Evolutionary conservation across 1,140 invertebrate species (phyloP).

Genomic region (Drosophila athabasca): DNA sequence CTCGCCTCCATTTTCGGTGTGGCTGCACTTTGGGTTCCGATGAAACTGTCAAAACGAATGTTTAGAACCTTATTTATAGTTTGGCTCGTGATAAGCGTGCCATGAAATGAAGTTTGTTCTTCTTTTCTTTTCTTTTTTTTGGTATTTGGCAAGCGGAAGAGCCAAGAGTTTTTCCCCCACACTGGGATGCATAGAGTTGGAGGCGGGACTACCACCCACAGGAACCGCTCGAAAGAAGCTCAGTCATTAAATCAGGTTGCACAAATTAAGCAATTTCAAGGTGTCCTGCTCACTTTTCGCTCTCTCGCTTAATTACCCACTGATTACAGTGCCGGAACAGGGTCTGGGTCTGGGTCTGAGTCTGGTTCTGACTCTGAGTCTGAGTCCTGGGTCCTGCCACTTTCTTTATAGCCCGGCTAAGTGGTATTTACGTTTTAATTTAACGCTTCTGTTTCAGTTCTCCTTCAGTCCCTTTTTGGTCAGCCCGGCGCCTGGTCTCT

Average conservation of each 20-base stretch:
- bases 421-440: constrained; percentile 82
- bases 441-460: constrained; percentile 63
- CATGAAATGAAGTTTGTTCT: constrained; percentile 65
- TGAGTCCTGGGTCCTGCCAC: constrained; percentile 28
- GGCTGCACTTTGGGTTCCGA: constrained; percentile 45
- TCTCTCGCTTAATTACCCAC: constrained; percentile 70
- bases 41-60: constrained; percentile 77
- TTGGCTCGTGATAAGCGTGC: constrained; percentile 59
- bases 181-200: no score
- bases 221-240: not conserved
- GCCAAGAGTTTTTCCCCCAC: no score
- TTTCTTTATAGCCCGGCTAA: constrained; percentile 76
- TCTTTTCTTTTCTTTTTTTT: not conserved
- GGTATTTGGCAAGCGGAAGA: constrained; percentile 1
- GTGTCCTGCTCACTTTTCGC: constrained; percentile 58
- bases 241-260: constrained; percentile 67
- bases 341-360: constrained; percentile 6
- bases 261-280: constrained; percentile 75
- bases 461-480: not conserved
- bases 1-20: not conserved
- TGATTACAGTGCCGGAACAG: constrained; percentile 61
- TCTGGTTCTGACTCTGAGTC: no score
- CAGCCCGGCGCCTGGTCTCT: not conserved
- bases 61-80: constrained; percentile 79
- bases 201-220: not conserved